Conservation (phyloP, 2,888 invertebrate genomes). For the Microctonus brassicae region DNA sequence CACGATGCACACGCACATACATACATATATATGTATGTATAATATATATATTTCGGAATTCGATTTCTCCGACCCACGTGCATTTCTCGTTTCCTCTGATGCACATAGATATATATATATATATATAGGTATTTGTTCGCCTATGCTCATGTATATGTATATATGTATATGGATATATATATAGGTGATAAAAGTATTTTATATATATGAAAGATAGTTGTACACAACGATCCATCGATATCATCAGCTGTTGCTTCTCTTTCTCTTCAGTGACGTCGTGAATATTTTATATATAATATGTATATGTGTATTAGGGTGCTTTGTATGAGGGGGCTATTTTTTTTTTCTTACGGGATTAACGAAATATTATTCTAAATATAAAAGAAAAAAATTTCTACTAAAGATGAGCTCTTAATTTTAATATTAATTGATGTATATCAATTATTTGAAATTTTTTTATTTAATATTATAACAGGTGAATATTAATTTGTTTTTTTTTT, state of each 20-base stretch:
- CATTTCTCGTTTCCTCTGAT: constrained; percentile 26
- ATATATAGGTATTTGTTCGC: background rate
- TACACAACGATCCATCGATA: constrained; percentile 56
- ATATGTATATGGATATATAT: background rate
- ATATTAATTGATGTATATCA: too few species aligned
- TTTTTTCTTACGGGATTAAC: too few species aligned
- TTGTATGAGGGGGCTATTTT: too few species aligned
- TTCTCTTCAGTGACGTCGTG: constrained; percentile 31
- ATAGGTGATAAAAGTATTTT: background rate
- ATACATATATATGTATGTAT: background rate
- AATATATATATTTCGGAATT: background rate
- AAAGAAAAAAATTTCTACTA: too few species aligned
- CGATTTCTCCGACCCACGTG: constrained; percentile 28
- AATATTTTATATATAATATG: constrained; percentile 10
- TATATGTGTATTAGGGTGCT: constrained; percentile 5
- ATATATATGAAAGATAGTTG: constrained; percentile 23
- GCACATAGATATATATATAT: constrained; percentile 42
- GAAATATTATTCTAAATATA: too few species aligned
- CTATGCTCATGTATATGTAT: background rate
- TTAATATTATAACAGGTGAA: too few species aligned
- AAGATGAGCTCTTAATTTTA: too few species aligned
- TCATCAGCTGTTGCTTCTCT: constrained; percentile 59
- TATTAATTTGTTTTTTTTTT: too few species aligned
- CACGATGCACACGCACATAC: constrained; percentile 19
- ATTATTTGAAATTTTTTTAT: too few species aligned